Conservation (phyloP, 2,888 invertebrate genomes). For the Mythimna loreyi region DNA sequence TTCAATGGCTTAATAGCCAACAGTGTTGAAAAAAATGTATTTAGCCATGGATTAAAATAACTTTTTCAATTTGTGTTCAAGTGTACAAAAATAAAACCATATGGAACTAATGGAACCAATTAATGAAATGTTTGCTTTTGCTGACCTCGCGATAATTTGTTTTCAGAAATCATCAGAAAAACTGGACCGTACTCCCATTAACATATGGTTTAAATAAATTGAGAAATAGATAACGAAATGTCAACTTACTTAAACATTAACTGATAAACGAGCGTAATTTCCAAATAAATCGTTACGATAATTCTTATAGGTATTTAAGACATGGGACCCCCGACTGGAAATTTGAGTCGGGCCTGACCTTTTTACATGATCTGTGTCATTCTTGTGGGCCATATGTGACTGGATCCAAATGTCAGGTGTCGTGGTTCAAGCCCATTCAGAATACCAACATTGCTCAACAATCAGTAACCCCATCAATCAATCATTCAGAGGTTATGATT, state of each 20-base stretch:
- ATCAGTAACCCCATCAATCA: constrained; percentile 71
- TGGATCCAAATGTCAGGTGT: constrained; percentile 69
- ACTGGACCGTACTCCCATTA: constrained; percentile 39
- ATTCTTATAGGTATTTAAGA: constrained; percentile 54
- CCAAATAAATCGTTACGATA: constrained; percentile 51
- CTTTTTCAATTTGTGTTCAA: not conserved
- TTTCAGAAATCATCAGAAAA: constrained; percentile 35
- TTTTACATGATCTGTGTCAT: constrained; percentile 69
- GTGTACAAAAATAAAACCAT: not conserved
- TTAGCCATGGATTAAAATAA: not conserved
- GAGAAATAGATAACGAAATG: constrained; percentile 60
- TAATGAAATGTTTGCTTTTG: no score
- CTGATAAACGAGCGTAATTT: constrained; percentile 43
- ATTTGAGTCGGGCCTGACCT: constrained; percentile 60
- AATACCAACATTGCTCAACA: constrained; percentile 68
- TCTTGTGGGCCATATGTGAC: constrained; percentile 62
- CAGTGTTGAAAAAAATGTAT: not conserved
- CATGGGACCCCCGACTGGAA: constrained; percentile 52
- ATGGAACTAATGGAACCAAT: not conserved
- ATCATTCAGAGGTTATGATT: constrained; percentile 70
- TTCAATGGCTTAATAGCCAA: not conserved
- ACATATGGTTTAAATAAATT: constrained; percentile 49
- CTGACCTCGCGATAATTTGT: constrained; percentile 29
- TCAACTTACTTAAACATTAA: constrained; percentile 47
- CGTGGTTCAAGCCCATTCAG: constrained; percentile 65